Evolutionary conservation across 2,797 vertebrate species (phyloP).

Genomic region (Pipistrellus pygmaeus): DNA sequence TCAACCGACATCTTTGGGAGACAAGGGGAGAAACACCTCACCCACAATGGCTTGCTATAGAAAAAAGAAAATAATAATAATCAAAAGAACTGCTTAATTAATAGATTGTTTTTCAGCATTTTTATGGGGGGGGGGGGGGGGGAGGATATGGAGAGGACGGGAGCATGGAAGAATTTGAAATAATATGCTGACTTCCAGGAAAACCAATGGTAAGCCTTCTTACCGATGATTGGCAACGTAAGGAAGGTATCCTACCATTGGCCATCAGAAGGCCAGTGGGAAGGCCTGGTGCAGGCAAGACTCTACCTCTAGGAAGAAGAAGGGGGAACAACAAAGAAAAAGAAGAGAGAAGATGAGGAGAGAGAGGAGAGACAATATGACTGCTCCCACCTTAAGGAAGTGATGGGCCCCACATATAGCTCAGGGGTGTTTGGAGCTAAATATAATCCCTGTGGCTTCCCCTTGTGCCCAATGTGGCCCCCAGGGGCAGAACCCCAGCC

Average conservation of each 20-base stretch:
- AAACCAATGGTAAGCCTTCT: not conserved
- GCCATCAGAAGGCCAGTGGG: not conserved
- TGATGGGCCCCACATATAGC: not conserved
- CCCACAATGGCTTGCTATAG: not conserved
- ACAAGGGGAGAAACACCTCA: not conserved
- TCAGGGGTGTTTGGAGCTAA: not conserved
- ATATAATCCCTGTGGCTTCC: not conserved
- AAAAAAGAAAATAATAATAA: not conserved
- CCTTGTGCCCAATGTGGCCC: not conserved
- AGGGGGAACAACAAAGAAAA: not conserved
- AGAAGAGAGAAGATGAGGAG: not conserved
- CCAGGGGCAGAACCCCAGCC: not conserved
- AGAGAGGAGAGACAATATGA: not conserved
- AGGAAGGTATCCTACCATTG: not conserved
- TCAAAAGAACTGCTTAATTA: not conserved
- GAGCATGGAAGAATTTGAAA: not conserved
- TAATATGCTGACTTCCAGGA: not conserved
- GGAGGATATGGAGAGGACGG: rapidly evolving
- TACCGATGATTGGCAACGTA: not conserved
- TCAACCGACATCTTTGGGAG: not conserved
- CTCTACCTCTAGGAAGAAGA: not conserved
- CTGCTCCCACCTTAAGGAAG: not conserved
- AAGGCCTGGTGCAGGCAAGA: not conserved
- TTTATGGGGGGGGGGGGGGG: not conserved
- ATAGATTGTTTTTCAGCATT: not conserved